Evolutionary conservation across 2,113 vertebrate species (phyloP), one percentile per base, ranked within the genome.

Genomic region (Saiga tatarica): DNA sequence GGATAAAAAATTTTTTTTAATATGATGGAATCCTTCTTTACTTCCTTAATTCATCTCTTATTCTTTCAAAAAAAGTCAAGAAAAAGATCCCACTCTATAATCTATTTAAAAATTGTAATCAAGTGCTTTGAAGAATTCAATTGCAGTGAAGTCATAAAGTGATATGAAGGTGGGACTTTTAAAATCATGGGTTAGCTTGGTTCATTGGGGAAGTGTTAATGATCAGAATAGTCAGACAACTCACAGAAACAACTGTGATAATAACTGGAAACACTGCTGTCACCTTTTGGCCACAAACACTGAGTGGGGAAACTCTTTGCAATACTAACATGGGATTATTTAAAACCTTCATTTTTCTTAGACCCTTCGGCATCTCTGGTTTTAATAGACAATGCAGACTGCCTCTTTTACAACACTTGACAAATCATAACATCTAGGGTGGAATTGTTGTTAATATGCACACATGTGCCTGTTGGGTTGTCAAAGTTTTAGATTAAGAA

Each of bases 31-130:
- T 67, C 88, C 25, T 97, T 97, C 33, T 88, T 97, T 64, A 87
- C 95, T 97, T 98, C 97, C 91, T 97, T 98, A 98, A 94, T 97
- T 97, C 97, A 88, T 36, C 86, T 98, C 98, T 98, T 98, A 92
- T 98, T 98, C 96, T 71, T 94, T 62, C 17, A 71, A 87, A 91
- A 81, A 91, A 78, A 83, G 71, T 97, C 89, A 97, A 98, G 86
- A 84, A 97, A 98, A 97, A 85, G 67, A 94, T 98, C 83, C 89
- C 95, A 62, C 94, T 97, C 16, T 82, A 12, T 79, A 74, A 89
- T 74, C 86, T 95, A 76, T 71, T 97, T 42, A 86, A 94, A 89
- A 97, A 90, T 57, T 26, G 1, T 92, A 97, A 87, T 88, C 88
- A 76, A 85, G 39, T 62, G 28, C 97, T 98, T 98, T 81, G 89